Percentiles rank a stretch among this genome's conserved stretches.
Evolutionary conservation across 2,797 vertebrate species (phyloP).

Genomic region (Aotus griseimembra): DNA sequence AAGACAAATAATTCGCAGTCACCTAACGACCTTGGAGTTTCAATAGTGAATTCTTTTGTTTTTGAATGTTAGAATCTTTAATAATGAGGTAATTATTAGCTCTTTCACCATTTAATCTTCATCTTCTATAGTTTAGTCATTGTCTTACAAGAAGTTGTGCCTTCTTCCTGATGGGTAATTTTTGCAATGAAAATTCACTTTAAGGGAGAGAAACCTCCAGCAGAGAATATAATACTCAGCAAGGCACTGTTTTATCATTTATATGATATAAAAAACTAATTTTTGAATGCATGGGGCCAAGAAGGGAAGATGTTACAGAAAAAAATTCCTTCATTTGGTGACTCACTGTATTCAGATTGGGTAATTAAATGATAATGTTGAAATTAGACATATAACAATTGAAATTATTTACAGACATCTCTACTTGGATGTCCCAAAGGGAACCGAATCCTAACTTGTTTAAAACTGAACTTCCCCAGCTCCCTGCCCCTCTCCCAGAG

Average conservation of each 20-base stretch:
- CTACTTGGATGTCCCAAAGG: not conserved
- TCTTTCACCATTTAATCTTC: not conserved
- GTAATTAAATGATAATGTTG: constrained; percentile 3
- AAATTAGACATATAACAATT: not conserved
- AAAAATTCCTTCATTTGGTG: constrained; percentile 31
- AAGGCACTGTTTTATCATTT: not conserved
- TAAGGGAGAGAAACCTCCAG: not conserved
- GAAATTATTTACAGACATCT: not conserved
- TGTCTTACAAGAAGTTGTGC: not conserved
- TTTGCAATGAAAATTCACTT: constrained; percentile 24
- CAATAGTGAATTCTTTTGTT: constrained; percentile 2
- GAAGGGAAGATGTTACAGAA: not conserved
- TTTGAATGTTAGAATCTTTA: constrained; percentile 39
- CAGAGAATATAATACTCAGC: not conserved
- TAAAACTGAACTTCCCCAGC: not conserved
- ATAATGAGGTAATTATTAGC: not conserved
- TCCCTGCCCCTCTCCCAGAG: not conserved
- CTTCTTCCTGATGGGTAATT: not conserved
- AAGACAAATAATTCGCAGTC: constrained; percentile 8
- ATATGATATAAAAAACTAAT: not conserved
- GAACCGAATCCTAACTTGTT: not conserved
- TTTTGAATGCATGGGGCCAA: not conserved
- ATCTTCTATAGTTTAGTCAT: not conserved
- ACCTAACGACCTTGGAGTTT: not conserved
- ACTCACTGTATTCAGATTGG: not conserved